These are phyloP conservation scores for Daptonema setosum DNA, from an alignment of 2,888 invertebrate species.

Conservation along the genomic window DNA sequence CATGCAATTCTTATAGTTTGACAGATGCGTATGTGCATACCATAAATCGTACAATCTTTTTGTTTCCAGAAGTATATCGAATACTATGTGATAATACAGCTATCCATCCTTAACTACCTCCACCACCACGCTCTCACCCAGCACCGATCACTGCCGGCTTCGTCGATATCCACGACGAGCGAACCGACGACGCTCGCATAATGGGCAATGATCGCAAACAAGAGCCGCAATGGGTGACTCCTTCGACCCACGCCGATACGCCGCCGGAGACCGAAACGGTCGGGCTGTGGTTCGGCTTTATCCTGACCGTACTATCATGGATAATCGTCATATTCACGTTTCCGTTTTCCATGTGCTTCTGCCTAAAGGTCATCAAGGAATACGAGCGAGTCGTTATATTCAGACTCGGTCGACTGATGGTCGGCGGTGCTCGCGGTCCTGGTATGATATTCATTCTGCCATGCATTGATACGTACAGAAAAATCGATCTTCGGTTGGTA, in stretches of 20 bases:
- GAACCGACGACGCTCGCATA: neutral
- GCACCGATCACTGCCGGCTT: too few relatives aligned
- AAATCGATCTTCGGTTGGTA: conserved; percentile 56
- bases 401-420: conserved; percentile 51
- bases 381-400: conserved; percentile 63
- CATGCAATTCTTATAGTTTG: too few relatives aligned
- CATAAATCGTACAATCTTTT: too few relatives aligned
- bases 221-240: neutral
- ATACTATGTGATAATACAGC: too few relatives aligned
- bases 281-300: conserved; percentile 1
- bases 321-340: conserved; percentile 23
- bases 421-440: conserved; percentile 52
- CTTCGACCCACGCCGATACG: neutral
- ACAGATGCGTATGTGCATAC: too few relatives aligned
- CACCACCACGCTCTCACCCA: too few relatives aligned
- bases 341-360: conserved; percentile 25
- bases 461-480: conserved; percentile 66
- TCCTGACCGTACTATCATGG: conserved; percentile 18
- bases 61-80: too few relatives aligned
- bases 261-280: neutral
- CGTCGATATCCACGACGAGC: too few relatives aligned
- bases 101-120: too few relatives aligned
- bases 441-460: conserved; percentile 85
- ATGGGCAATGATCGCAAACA: neutral
- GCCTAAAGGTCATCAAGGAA: conserved; percentile 28